phyloP scores from a whole-genome alignment of 2,888 invertebrate genomes.

The Amblyteles armatorius region DNA sequence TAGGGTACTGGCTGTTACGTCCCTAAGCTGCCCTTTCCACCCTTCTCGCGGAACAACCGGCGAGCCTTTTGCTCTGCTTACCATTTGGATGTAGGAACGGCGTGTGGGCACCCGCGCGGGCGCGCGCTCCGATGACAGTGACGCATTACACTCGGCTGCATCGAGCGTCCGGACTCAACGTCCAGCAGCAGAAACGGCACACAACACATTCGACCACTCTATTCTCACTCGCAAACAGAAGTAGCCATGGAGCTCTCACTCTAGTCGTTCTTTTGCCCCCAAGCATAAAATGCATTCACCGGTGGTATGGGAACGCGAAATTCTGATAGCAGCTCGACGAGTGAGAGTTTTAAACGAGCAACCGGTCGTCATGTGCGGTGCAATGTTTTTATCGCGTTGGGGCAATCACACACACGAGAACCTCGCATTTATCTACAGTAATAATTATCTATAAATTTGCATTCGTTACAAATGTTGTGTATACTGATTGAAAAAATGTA shows the following conservation, averaged over 20 bases:
- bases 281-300: constrained; percentile 23
- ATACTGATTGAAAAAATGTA: neutral
- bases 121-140: constrained; percentile 81
- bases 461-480: neutral
- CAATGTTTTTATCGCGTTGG: constrained; percentile 75
- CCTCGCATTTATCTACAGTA: neutral
- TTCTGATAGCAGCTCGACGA: constrained; percentile 3
- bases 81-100: constrained; percentile 32
- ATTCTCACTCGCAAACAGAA: constrained; percentile 13
- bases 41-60: constrained; percentile 13
- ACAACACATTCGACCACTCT: neutral
- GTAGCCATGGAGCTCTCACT: constrained; percentile 17
- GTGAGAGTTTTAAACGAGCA: constrained; percentile 71
- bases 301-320: neutral
- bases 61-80: constrained; percentile 45
- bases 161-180: constrained; percentile 19
- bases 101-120: constrained; percentile 40
- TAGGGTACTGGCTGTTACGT: constrained; percentile 15
- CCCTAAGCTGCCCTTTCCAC: constrained; percentile 20
- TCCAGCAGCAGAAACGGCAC: neutral
- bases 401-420: neutral
- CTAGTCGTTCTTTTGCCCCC: constrained; percentile 18
- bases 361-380: constrained; percentile 79
- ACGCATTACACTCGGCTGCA: constrained; percentile 77
- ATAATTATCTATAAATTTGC: neutral